Conservation (phyloP, 2,113 vertebrate species). For the Herpailurus yagouaroundi region DNA sequence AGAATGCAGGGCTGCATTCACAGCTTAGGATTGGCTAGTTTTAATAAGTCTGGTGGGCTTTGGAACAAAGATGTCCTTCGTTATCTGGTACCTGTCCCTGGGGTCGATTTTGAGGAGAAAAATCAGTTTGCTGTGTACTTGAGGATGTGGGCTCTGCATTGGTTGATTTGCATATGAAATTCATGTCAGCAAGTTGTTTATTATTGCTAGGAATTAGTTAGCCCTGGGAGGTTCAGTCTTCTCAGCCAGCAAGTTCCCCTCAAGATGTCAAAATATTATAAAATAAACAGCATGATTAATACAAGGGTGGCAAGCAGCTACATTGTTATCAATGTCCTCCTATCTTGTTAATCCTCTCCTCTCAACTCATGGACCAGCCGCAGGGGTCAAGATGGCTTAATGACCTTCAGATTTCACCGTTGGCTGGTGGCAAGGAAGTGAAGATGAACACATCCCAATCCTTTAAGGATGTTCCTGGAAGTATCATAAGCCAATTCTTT, state of each 20-base stretch:
- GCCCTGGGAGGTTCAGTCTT: background rate
- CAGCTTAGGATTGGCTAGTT: background rate
- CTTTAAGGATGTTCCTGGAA: background rate
- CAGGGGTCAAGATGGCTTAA: background rate
- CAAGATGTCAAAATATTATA: background rate
- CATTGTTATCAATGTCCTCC: background rate
- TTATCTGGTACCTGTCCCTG: background rate
- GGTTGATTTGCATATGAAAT: background rate
- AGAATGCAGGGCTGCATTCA: background rate
- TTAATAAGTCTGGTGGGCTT: background rate
- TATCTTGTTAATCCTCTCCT: background rate
- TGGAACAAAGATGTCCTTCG: background rate
- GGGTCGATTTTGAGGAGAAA: background rate
- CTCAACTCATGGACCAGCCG: background rate
- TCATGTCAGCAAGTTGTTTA: background rate
- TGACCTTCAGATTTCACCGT: background rate
- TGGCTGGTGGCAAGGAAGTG: background rate
- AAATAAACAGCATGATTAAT: background rate
- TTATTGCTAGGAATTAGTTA: background rate
- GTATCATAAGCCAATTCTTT: background rate
- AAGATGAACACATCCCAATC: background rate
- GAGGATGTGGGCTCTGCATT: background rate
- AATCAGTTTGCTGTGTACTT: background rate
- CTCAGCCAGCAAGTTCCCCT: background rate
- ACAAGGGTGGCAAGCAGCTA: background rate